phyloP scores from a whole-genome alignment of 2,797 vertebrate species.

The Botia kubotai region DNA sequence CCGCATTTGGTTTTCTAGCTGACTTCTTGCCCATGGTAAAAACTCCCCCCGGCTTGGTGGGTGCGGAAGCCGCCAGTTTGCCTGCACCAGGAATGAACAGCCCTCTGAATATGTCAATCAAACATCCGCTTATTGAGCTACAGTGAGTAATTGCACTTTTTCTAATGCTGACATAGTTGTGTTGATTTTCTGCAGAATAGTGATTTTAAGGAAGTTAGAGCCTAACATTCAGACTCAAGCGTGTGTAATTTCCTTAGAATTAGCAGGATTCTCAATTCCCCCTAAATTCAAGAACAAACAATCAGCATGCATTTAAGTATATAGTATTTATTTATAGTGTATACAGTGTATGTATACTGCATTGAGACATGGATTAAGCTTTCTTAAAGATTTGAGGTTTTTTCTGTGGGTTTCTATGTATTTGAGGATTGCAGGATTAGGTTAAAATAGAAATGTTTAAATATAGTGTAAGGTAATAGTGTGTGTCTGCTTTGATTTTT shows the following conservation, averaged over 20 bases:
- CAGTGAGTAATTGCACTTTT: constrained; percentile 79
- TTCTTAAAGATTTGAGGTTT: no score
- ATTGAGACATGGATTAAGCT: no score
- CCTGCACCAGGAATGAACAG: constrained; percentile 71
- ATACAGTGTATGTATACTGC: no score
- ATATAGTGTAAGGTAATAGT: no score
- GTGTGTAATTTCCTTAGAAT: not conserved
- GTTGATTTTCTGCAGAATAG: constrained; percentile 8
- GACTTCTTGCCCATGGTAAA: constrained; percentile 84
- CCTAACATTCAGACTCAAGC: not conserved
- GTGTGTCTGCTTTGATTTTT: no score
- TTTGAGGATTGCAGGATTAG: no score
- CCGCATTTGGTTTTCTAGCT: constrained; percentile 56
- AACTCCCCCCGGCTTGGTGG: constrained; percentile 86
- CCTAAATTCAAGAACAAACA: no score
- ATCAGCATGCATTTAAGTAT: no score
- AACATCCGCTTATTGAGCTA: constrained; percentile 88
- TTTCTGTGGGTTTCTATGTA: no score
- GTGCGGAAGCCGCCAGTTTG: constrained; percentile 79
- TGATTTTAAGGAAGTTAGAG: constrained; percentile 28
- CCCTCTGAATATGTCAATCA: constrained; percentile 88
- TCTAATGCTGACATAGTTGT: not conserved
- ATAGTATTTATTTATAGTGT: no score
- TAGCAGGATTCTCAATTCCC: no score
- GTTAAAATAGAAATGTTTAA: no score